Conservation (phyloP, 2,113 vertebrate genomes). For the Pica pica region DNA sequence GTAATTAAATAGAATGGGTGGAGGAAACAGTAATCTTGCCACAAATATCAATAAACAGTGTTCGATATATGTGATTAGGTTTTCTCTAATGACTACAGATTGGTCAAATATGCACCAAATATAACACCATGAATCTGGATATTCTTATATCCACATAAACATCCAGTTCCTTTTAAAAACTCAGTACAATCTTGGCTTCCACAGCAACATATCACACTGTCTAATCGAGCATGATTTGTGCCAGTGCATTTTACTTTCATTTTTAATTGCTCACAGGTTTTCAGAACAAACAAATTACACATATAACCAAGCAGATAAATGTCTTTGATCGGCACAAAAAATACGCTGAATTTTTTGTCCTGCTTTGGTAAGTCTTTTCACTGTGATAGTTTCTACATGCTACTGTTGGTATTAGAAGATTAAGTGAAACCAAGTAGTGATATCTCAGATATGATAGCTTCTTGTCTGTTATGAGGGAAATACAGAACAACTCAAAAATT, state of each 20-base stretch:
- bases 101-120: neutral
- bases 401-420: neutral
- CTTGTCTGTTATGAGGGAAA: neutral
- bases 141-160: neutral
- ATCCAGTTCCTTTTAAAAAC: neutral
- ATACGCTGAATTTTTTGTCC: neutral
- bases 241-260: neutral
- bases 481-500: neutral
- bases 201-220: neutral
- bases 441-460: neutral
- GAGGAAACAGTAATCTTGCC: neutral
- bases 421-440: neutral
- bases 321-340: neutral
- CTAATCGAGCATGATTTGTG: neutral
- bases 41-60: neutral
- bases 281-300: neutral
- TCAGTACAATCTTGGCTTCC: neutral
- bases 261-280: neutral
- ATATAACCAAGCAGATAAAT: neutral
- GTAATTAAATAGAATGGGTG: neutral
- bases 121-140: neutral
- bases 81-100: neutral
- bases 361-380: neutral
- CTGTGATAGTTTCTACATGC: neutral
- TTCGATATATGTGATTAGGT: neutral